These are phyloP conservation scores for Diabrotica undecimpunctata DNA, from an alignment of 1,140 invertebrate species.

Conservation along the genomic window DNA sequence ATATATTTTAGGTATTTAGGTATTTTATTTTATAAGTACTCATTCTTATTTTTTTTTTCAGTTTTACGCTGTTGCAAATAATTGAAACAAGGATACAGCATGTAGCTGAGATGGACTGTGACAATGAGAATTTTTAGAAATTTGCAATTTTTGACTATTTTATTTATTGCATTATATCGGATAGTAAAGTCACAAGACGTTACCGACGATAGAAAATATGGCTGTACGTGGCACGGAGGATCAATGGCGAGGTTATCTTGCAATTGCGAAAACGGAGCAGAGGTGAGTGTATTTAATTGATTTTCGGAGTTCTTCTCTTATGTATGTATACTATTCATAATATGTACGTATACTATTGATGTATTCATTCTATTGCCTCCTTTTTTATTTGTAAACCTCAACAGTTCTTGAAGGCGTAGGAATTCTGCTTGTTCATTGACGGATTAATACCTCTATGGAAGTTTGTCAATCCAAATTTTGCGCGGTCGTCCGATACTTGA, in stretches of 20 bases:
- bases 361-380: too few relatives aligned
- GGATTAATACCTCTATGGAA: too few relatives aligned
- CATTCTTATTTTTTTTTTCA: not conserved
- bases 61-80: not conserved
- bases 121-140: slow-evolving; percentile 8
- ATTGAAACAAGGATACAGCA: not conserved
- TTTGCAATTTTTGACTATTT: not conserved
- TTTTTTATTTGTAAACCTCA: too few relatives aligned
- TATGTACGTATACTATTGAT: too few relatives aligned
- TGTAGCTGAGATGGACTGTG: slow-evolving; percentile 8
- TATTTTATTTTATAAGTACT: too few relatives aligned
- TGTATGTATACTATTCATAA: too few relatives aligned
- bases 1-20: too few relatives aligned
- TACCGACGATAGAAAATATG: slow-evolving; percentile 29
- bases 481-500: too few relatives aligned
- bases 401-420: too few relatives aligned
- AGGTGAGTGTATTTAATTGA: slow-evolving; percentile 20
- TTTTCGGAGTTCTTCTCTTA: too few relatives aligned
- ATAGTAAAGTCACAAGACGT: slow-evolving; percentile 20
- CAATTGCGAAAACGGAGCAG: slow-evolving; percentile 31
- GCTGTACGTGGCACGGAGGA: slow-evolving; percentile 34
- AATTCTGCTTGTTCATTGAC: too few relatives aligned
- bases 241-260: slow-evolving; percentile 24
- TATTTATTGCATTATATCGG: not conserved
- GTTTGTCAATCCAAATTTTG: too few relatives aligned